Conservation (phyloP, 2,797 vertebrate species). For the Danio aesculapii region DNA sequence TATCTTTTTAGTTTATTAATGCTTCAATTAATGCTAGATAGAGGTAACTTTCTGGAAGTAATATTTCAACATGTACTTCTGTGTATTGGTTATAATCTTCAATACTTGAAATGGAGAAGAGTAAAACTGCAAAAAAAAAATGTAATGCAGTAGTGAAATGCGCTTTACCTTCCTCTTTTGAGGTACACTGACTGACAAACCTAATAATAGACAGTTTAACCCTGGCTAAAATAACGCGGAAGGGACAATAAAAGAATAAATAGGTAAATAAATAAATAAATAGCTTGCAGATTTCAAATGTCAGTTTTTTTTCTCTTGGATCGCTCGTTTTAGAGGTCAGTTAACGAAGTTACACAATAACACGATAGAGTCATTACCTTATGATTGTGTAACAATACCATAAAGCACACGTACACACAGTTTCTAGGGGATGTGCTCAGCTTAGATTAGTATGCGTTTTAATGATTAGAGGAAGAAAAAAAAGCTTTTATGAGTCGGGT, state of each 20-base stretch:
- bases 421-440: neutral
- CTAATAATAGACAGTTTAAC: neutral
- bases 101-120: neutral
- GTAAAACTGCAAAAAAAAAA: neutral
- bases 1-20: neutral
- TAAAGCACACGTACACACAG: neutral
- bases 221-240: neutral
- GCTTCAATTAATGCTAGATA: conserved; percentile 9
- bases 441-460: neutral
- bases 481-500: neutral
- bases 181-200: neutral
- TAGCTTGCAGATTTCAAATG: conserved; percentile 17
- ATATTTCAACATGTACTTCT: neutral
- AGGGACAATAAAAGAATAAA: conserved; percentile 41
- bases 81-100: neutral
- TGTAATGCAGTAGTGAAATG: neutral
- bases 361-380: neutral
- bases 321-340: conserved; percentile 15
- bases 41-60: neutral
- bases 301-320: conserved; percentile 22
- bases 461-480: neutral
- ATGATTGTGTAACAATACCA: conserved; percentile 2
- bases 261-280: conserved; percentile 53
- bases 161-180: conserved; percentile 5
- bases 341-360: conserved; percentile 27